These are phyloP conservation scores for Xestobium rufovillosum DNA, from an alignment of 2,888 invertebrate genomes.

Conservation along the genomic window DNA sequence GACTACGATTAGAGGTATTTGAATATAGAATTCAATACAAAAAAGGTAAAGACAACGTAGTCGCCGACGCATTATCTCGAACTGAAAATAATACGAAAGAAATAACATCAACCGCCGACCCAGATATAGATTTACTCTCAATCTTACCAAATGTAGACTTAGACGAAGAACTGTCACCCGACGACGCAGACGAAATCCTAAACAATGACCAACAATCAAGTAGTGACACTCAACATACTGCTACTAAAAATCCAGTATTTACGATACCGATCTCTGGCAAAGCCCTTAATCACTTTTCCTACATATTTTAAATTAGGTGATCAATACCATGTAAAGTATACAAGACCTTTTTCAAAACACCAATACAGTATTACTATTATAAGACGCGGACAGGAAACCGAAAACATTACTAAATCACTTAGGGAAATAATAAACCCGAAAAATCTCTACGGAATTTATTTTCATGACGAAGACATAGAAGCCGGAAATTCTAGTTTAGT, in stretches of 20 bases:
- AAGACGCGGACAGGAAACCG: slow-evolving; percentile 1
- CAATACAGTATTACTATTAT: background rate
- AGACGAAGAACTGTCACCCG: too few species aligned
- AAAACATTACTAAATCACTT: background rate
- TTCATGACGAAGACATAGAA: background rate
- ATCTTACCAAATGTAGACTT: background rate
- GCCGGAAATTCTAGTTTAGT: too few species aligned
- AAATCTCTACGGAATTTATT: slow-evolving; percentile 1
- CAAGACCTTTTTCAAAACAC: background rate
- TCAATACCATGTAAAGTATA: background rate
- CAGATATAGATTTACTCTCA: slow-evolving; percentile 1
- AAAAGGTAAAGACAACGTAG: background rate
- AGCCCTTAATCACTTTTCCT: slow-evolving; percentile 1
- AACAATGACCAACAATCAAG: background rate
- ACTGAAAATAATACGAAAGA: background rate
- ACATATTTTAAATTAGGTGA: slow-evolving; percentile 1
- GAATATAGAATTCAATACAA: slow-evolving; percentile 1
- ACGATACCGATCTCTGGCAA: slow-evolving; percentile 6
- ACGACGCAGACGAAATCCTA: too few species aligned
- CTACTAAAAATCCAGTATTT: slow-evolving; percentile 4
- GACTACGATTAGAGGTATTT: background rate
- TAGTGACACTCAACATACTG: slow-evolving; percentile 6
- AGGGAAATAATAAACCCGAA: slow-evolving; percentile 2
- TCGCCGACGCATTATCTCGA: background rate
- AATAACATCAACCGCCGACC: background rate